Evolutionary conservation across 23 tunicate species (phyloP).

Genomic region (Halocynthia aurantium): DNA sequence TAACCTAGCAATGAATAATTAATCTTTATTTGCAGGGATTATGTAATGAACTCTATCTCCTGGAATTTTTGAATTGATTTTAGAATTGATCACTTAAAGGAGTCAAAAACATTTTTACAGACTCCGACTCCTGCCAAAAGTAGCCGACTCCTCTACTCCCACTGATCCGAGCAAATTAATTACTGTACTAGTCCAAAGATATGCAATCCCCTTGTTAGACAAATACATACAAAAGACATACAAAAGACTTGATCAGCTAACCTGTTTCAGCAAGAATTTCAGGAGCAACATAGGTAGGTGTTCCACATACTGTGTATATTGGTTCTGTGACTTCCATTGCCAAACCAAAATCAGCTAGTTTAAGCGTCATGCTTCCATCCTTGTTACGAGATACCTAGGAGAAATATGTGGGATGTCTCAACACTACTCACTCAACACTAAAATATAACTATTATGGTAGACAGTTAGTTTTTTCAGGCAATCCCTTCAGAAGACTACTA

Average conservation of each 20-base stretch:
- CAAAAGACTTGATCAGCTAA: background rate
- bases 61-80: too few species aligned
- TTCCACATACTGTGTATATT: slow-evolving; percentile 91
- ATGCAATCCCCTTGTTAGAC: too few species aligned
- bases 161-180: too few species aligned
- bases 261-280: slow-evolving; percentile 89
- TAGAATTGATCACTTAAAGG: too few species aligned
- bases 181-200: too few species aligned
- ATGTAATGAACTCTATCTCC: too few species aligned
- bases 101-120: too few species aligned
- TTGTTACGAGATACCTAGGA: slow-evolving; percentile 85
- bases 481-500: background rate
- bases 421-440: background rate
- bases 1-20: slow-evolving; percentile 17
- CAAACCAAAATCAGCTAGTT: slow-evolving; percentile 92
- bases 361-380: slow-evolving; percentile 85
- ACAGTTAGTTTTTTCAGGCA: background rate
- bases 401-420: background rate
- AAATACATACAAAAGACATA: too few species aligned
- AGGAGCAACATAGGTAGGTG: slow-evolving; percentile 98
- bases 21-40: too few species aligned
- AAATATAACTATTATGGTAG: background rate
- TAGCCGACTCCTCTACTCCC: too few species aligned
- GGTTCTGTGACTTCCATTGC: slow-evolving; percentile 97
- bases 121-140: background rate